Percentiles rank a stretch among this genome's conserved stretches.
These are phyloP conservation scores for Xestia c-nigrum DNA, from an alignment of 2,888 invertebrate genomes.

Conservation along the genomic window DNA sequence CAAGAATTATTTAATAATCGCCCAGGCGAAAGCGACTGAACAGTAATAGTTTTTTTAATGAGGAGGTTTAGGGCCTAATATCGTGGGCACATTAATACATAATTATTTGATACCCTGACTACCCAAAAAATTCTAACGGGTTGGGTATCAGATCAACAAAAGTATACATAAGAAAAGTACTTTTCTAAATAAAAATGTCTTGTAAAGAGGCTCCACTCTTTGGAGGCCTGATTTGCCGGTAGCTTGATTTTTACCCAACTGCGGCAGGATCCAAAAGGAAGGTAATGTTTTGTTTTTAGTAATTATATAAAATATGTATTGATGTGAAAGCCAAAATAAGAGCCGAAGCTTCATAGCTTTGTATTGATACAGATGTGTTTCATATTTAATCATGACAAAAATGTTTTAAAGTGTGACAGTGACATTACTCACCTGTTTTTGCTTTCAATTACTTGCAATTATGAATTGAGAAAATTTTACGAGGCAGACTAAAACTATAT, in stretches of 20 bases:
- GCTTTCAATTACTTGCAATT: not conserved
- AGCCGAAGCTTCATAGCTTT: slow-evolving; percentile 20
- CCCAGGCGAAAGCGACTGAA: slow-evolving; percentile 50
- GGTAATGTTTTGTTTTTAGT: not conserved
- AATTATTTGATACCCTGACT: not conserved
- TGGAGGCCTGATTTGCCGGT: not conserved
- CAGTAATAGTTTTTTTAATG: slow-evolving; percentile 21
- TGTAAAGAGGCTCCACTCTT: not conserved
- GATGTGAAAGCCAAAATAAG: slow-evolving; percentile 12
- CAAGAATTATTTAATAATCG: slow-evolving; percentile 38
- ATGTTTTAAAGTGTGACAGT: not conserved
- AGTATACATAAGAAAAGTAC: not conserved
- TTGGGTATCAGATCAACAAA: not conserved
- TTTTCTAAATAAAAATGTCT: not conserved
- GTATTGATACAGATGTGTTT: slow-evolving; percentile 19
- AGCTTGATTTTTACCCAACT: not conserved
- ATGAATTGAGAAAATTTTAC: not conserved
- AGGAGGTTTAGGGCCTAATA: not conserved
- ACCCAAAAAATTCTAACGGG: not conserved
- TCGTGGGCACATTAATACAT: slow-evolving; percentile 21
- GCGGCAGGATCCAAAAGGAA: not conserved
- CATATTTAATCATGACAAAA: not conserved
- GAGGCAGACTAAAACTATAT: not conserved
- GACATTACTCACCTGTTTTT: not conserved
- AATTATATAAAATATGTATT: slow-evolving; percentile 11